Evolutionary conservation across 2,113 vertebrate genomes (phyloP), one percentile per base, ranked within the genome.

Genomic region (Probosciger aterrimus): DNA sequence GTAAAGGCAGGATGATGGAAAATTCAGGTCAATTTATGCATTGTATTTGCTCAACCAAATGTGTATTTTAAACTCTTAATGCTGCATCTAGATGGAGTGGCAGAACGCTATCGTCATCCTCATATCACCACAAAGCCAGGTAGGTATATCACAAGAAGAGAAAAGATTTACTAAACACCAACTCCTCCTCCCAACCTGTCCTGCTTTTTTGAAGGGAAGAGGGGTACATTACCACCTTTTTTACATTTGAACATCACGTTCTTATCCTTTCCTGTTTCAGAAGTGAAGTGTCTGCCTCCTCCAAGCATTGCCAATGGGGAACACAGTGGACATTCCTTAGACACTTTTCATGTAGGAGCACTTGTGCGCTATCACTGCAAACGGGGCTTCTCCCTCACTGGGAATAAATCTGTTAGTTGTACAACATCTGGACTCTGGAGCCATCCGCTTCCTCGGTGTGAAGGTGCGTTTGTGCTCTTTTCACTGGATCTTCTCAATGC

Each of bases 261-360:
- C 55, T 41, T 25, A 59, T 39, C 12, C 9, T 50, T 37, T 68
- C 52, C 47, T 63, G 59, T 79, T 33, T 82, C 60, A 63, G 70
- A 3, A n/a, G 41, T 78, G 69, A 85, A 78, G 60, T 97, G 96
- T 47, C 82, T 69, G 35, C 84, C 94, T 14, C 97, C 97, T 55
- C 96, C 95, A 44, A 41, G 20, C 31, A 92, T 94, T 64, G 11
- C 46, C 79, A 75, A 96, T 9, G 95, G 96, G 60, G 50, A 7
- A 23, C 87, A 93, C 74, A 81, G 80, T 16, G 67, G 81, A 3
- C 64, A 17, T 24, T 65, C 81, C 59, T 90, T 53, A 37, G 82
- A 75, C 49, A 60, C 77, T 17, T 55, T 92, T 52, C 55, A 31
- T 2, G 91, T 93, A 16, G 96, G 95, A 86, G 77, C 94, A 33